A percentile compares a stretch with the other conserved stretches of the same genome.
Conservation (phyloP, 2,113 vertebrate genomes). For the Rhinoderma darwinii region DNA sequence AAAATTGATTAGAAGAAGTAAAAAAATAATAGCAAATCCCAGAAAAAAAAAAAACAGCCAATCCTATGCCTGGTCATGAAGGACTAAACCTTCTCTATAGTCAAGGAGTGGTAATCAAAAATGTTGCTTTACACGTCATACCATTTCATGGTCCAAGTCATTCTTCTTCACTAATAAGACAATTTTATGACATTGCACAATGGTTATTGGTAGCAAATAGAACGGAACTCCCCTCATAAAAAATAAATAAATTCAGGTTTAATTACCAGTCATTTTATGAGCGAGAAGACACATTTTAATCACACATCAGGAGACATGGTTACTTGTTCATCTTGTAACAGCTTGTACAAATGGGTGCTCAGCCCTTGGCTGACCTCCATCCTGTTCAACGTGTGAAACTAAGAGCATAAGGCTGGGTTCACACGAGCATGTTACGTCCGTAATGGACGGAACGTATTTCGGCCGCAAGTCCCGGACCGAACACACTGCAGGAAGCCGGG, state of each 20-base stretch:
- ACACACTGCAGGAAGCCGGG: no score
- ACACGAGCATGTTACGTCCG: no score
- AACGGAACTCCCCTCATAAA: conserved; percentile 23
- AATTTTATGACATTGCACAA: conserved; percentile 28
- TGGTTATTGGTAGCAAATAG: conserved; percentile 28
- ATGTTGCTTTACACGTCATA: conserved; percentile 1
- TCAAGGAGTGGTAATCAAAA: conserved; percentile 9
- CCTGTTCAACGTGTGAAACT: conserved; percentile 12
- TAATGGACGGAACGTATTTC: no score
- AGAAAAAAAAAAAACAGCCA: neutral
- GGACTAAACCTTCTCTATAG: neutral
- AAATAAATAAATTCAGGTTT: conserved; percentile 18
- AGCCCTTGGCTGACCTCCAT: conserved; percentile 27
- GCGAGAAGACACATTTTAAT: conserved; percentile 26
- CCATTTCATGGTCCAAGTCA: conserved; percentile 26
- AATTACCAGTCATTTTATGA: conserved; percentile 30
- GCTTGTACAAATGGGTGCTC: conserved; percentile 5
- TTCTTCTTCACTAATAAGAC: conserved; percentile 16
- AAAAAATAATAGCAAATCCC: neutral
- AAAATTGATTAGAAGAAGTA: neutral
- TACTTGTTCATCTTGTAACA: neutral
- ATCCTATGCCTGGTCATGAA: neutral
- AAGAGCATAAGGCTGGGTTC: no score
- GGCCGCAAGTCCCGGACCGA: no score
- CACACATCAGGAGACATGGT: conserved; percentile 12